Evolutionary conservation across 2,113 vertebrate species (phyloP), one percentile per base, ranked within the genome.

Genomic region (Periophthalmus modestus): DNA sequence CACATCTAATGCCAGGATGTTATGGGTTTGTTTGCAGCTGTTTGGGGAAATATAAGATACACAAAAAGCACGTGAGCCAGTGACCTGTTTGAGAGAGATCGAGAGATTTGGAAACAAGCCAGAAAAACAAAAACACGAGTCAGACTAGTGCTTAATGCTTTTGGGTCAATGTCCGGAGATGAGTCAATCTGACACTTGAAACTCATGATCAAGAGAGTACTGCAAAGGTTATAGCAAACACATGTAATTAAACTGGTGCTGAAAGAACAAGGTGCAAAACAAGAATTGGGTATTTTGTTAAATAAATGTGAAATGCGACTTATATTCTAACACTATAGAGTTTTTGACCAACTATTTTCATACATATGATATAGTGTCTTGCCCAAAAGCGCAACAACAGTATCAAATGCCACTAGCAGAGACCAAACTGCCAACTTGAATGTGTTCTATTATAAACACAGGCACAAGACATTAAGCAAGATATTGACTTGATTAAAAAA

Each of bases 11-110:
- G 15, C 70, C 58, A 46, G 66, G 39, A 43, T 39, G n/a, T 75
- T 85, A 77, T 89, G 89, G 86, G 86, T 90, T 86, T 84, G 85
- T 82, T 79, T 77, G 89, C 85, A 88, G 86, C 88, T 92, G 87
- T 86, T 86, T 55, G 54, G 69, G 63, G 80, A 82, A 83, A 86
- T 63, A 68, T 36, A 21, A 81, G 78, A 70, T 43, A 12, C 59
- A 65, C 34, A 79, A 85, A 72, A 33, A 62, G 72, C 68, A 77
- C 6, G 50, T 62, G 50, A 82, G 62, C 11, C 24, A 68, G 73
- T 87, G 90, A 91, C 88, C 90, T 89, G 66, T 71, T 82, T 85
- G 80, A 77, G 85, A 85, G 71, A 7, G 66, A 80, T 84, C 74
- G 82, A 87, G 87, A 86, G 81, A 82, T 68, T 68, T 68, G 48